These are phyloP conservation scores for Chironomus tentans DNA, from an alignment of 2,888 invertebrate genomes.

Conservation along the genomic window DNA sequence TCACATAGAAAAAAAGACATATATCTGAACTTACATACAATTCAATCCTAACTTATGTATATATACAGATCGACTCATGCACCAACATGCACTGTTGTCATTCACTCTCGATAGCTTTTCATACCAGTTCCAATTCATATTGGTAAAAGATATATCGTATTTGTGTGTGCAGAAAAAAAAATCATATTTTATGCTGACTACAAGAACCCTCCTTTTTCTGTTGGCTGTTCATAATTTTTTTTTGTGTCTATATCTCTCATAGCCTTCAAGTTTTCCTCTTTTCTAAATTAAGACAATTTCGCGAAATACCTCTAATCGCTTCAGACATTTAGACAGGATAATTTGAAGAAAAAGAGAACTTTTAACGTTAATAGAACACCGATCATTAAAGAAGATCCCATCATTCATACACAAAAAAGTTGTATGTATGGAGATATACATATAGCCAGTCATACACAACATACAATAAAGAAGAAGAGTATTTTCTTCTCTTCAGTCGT, in stretches of 20 bases:
- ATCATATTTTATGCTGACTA: neutral
- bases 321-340: conserved; percentile 6
- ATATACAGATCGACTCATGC: neutral
- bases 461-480: neutral
- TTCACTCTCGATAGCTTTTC: too few relatives aligned
- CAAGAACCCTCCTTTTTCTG: neutral
- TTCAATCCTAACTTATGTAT: too few relatives aligned
- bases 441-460: too few relatives aligned
- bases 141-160: neutral
- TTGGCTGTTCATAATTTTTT: neutral
- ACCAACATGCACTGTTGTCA: too few relatives aligned
- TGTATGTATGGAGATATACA: neutral
- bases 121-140: too few relatives aligned
- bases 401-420: neutral
- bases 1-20: too few relatives aligned
- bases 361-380: neutral
- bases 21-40: too few relatives aligned
- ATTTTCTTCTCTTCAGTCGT: neutral
- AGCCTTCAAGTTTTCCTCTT: neutral
- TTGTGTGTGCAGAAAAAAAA: neutral
- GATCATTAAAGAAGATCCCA: neutral
- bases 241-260: neutral
- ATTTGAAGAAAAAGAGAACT: neutral
- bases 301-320: neutral
- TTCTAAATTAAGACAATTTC: conserved; percentile 3